phyloP scores from a whole-genome alignment of 2,888 invertebrate species.

The Electrophaes corylata region DNA sequence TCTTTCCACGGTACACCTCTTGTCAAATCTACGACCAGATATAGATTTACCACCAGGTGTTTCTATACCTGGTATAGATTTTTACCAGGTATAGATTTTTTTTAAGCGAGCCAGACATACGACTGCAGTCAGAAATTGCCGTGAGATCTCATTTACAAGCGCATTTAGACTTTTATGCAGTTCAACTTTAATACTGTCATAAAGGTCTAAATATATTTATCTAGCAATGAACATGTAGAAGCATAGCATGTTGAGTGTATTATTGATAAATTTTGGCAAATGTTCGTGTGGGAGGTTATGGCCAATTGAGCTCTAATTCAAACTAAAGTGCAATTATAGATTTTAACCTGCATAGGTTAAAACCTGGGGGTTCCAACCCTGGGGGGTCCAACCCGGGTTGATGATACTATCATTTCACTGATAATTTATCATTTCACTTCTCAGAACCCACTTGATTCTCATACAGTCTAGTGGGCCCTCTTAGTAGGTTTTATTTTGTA shows the following conservation, averaged over 20 bases:
- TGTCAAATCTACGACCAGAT: no score
- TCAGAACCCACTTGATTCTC: no score
- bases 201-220: constrained; percentile 2
- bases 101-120: no score
- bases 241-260: constrained; percentile 20
- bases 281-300: background rate
- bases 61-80: no score
- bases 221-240: constrained; percentile 14
- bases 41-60: no score
- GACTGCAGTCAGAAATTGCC: no score
- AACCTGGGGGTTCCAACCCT: no score
- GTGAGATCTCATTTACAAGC: background rate
- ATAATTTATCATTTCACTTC: background rate
- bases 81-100: no score
- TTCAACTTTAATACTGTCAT: background rate
- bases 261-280: constrained; percentile 7
- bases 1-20: no score
- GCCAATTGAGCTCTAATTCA: constrained; percentile 11
- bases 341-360: no score
- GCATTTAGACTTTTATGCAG: background rate
- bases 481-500: no score
- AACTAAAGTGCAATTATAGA: background rate
- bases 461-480: no score
- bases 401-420: background rate
- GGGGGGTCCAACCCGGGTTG: background rate